Conservation (phyloP, 1,140 invertebrate species). For the Aphidius gifuensis region DNA sequence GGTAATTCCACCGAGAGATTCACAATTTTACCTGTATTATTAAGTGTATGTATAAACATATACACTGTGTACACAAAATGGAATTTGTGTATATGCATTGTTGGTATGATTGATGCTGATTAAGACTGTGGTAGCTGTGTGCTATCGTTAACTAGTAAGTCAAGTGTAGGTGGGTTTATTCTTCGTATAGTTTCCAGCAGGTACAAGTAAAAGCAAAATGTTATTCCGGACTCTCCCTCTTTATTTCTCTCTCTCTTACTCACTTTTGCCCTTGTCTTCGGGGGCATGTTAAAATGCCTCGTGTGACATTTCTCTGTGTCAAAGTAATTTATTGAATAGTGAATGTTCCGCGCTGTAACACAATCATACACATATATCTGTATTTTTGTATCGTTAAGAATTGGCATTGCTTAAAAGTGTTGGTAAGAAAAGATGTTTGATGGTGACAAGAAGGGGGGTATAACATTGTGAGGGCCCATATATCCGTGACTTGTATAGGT, state of each 20-base stretch:
- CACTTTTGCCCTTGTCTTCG: no score
- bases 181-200: no score
- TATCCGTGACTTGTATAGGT: no score
- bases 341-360: conserved; percentile 4
- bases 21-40: conserved; percentile 23
- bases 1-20: conserved; percentile 26
- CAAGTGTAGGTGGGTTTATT: conserved; percentile 28
- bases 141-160: conserved; percentile 48
- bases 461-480: no score
- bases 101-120: conserved; percentile 55
- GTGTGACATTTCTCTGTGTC: neutral
- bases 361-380: neutral
- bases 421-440: no score
- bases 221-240: no score
- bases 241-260: no score
- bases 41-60: neutral
- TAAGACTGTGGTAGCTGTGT: conserved; percentile 50
- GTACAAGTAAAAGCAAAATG: no score
- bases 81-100: conserved; percentile 34
- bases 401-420: no score
- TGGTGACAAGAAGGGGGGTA: no score
- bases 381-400: no score
- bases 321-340: conserved; percentile 7
- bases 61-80: conserved; percentile 1
- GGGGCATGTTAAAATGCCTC: no score